phyloP scores from a whole-genome alignment of 2,797 vertebrate genomes.

The Morus bassanus region DNA sequence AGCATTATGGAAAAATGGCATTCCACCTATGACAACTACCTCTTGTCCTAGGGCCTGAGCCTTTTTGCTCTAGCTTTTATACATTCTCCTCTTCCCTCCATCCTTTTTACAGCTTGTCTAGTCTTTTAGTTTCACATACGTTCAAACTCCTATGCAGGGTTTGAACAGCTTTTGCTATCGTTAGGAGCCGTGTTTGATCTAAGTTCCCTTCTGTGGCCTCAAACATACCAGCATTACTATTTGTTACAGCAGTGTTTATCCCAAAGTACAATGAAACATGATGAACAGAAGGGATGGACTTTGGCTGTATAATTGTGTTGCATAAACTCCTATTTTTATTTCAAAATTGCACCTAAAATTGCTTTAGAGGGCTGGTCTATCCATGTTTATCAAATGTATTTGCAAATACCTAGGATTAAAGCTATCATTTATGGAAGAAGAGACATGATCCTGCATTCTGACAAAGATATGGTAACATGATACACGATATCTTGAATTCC shows the following conservation, averaged over 20 bases:
- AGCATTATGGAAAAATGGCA: background rate
- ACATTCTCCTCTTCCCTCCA: rapidly evolving
- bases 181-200: background rate
- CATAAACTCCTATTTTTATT: background rate
- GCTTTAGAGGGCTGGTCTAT: background rate
- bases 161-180: background rate
- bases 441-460: background rate
- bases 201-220: background rate
- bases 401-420: background rate
- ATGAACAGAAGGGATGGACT: background rate
- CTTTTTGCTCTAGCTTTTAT: background rate
- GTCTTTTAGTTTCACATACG: background rate
- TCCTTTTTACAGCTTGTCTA: background rate
- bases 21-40: background rate
- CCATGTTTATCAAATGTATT: background rate
- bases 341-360: background rate
- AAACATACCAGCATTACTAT: background rate
- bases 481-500: background rate
- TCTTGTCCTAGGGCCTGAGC: background rate
- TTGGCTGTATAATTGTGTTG: background rate
- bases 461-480: background rate
- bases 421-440: background rate
- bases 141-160: background rate
- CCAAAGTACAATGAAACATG: background rate
- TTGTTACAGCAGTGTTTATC: background rate